phyloP scores from a whole-genome alignment of 2,113 vertebrate species.

The Spilogale gracilis region DNA sequence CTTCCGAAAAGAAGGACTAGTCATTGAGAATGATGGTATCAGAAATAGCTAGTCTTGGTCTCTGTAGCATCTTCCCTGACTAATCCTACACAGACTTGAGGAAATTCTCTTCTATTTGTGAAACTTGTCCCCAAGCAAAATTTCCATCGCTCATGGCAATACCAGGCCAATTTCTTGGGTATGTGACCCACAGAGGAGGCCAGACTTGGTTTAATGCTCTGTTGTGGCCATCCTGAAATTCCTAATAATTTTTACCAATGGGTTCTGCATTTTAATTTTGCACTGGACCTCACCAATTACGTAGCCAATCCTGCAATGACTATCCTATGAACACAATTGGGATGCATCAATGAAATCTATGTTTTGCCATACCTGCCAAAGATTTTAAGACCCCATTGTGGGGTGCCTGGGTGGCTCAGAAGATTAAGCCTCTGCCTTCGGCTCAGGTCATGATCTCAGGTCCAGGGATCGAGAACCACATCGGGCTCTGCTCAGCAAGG shows the following conservation, averaged over 20 bases:
- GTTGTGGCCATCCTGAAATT: background rate
- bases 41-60: background rate
- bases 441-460: too few species aligned
- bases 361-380: background rate
- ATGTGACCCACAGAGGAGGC: fast-evolving
- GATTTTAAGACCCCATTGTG: background rate
- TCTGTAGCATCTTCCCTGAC: background rate
- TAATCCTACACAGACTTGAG: background rate
- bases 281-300: background rate
- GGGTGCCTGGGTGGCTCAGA: too few species aligned
- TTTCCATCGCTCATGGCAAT: background rate
- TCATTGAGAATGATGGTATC: background rate
- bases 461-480: too few species aligned
- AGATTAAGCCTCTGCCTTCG: too few species aligned
- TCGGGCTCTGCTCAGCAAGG: too few species aligned
- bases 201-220: background rate
- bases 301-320: background rate
- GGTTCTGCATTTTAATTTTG: background rate
- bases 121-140: background rate
- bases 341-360: background rate
- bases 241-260: background rate
- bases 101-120: background rate
- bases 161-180: background rate
- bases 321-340: background rate
- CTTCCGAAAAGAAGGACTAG: background rate